Evolutionary conservation across 1,140 invertebrate genomes (phyloP), one percentile per base, ranked within the genome.

Genomic region (Melanaphis sacchari): DNA sequence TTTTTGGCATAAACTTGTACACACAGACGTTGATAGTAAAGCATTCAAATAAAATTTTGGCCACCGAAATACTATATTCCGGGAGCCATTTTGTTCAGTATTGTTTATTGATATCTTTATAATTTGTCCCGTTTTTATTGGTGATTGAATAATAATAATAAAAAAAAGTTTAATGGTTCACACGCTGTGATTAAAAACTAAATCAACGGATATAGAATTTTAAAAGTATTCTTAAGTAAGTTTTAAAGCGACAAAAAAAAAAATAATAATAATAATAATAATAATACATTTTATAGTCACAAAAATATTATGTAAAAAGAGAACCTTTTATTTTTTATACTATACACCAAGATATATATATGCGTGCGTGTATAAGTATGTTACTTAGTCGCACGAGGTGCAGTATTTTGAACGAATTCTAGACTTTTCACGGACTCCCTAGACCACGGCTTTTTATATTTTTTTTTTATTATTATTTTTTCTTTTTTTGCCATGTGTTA

Each of bases 1-100:
- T 92, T 92, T 92, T 82, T 92, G 43, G 91, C 91, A 82, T 92
- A 92, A 76, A 81, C 91, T 92, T 49, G 36, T 36, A 36, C 59
- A n/a, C 31, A 76, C 31, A 66, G 7, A 43, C 41, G 22, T 49
- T 1, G 66, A 40, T 43, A 76, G 66, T 43, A 91, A 92, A 92
- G 22, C 91, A 82, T 82, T 92, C 90, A 46, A 92, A 92, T 40
- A 46, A 92, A 84, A 46, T 92, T 82, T 81, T 41, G 43, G 66
- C 36, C 49, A 31, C 22, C 49, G 24, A 89, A 36, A 52, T 89
- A 54, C 46, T 54, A 52, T 54, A 52, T 54, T 89, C 18, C 36
- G 36, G 46, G 36, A 38, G 36, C 4, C 24, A 38, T 88, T 89
- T 54, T 54, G 49, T 89, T 54, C 36, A 24, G 7, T 87, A 87